Evolutionary conservation across 2,888 invertebrate species (phyloP), one percentile per base, ranked within the genome.

Genomic region (Drosophila nr. medialis): DNA sequence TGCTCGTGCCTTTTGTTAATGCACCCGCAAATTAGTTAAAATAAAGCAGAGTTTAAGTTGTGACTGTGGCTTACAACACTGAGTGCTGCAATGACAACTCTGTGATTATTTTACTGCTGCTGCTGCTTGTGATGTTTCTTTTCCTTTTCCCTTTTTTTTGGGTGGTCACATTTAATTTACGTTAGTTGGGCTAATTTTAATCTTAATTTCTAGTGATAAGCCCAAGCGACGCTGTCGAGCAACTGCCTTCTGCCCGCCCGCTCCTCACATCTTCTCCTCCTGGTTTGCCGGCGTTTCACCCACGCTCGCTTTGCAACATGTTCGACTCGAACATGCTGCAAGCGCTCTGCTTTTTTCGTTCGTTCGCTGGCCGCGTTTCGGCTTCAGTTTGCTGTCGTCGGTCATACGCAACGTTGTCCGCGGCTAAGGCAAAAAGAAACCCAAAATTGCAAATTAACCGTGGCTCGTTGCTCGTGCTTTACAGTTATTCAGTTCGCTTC

Each of bases 201-300:
- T 88, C 86, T 84, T 86, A 88, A 90, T 88, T 88, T 88, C 64
- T 55, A 72, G 83, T 90, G 84, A 84, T 84, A 90, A 90, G 86
- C 77, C 70, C 64, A 64, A 64, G 54, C 65, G 61, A 51, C 69
- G 18, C 38, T 36, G 56, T 55, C 73, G 75, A 51, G 8, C 62
- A 64, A 34, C 50, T 65, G 49, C 29, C 24, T 21, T 24, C 5
- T 18, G 1, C 24, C 1, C 1, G 1, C 24, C 1, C 1, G 10
- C 21, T 10, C 2, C 6, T 7, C n/a, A 6, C 8, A 5, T 6
- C 1, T 11, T 13, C 27, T 50, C 18, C 27, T 54, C 34, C 21
- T 30, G 29, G 18, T 18, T 27, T 29, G 21, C 38, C 55, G 56
- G 24, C 24, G 24, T 24, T 24, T 24, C 24, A 24, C 24, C 24